Conservation (phyloP, 2,113 vertebrate species). For the Caranx melampygus region DNA sequence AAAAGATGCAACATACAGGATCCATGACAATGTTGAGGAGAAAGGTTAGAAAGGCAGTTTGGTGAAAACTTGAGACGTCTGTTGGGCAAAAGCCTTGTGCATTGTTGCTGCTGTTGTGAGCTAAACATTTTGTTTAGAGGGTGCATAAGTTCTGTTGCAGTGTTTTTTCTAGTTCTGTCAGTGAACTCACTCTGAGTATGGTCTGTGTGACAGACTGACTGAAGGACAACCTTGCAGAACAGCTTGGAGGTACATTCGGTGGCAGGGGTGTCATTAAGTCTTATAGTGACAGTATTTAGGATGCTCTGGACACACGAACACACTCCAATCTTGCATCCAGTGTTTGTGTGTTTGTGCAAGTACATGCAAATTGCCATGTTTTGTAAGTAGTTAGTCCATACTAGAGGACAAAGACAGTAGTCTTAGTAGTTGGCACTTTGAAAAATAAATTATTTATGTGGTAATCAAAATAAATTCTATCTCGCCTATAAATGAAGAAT, state of each 20-base stretch:
- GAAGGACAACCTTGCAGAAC: not conserved
- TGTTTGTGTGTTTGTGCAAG: not conserved
- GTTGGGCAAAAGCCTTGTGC: no score
- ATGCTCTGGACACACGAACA: not conserved
- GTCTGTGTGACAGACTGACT: not conserved
- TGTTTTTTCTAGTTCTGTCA: no score
- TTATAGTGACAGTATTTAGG: not conserved
- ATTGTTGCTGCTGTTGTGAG: not conserved
- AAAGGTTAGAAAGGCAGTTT: no score
- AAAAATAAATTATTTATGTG: not conserved
- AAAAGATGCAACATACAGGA: no score
- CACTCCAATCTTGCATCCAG: no score
- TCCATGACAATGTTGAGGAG: no score
- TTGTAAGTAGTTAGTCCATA: not conserved
- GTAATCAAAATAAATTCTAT: not conserved
- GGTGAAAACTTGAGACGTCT: no score
- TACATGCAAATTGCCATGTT: not conserved
- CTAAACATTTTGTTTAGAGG: not conserved
- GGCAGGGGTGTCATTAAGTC: not conserved
- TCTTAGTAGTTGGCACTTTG: not conserved
- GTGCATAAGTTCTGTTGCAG: not conserved
- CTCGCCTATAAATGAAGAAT: no score
- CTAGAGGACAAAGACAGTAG: not conserved
- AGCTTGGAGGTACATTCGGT: not conserved
- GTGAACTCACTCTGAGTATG: not conserved